These are phyloP conservation scores for Drosophila emarginata DNA, from an alignment of 2,888 invertebrate genomes.

Conservation along the genomic window DNA sequence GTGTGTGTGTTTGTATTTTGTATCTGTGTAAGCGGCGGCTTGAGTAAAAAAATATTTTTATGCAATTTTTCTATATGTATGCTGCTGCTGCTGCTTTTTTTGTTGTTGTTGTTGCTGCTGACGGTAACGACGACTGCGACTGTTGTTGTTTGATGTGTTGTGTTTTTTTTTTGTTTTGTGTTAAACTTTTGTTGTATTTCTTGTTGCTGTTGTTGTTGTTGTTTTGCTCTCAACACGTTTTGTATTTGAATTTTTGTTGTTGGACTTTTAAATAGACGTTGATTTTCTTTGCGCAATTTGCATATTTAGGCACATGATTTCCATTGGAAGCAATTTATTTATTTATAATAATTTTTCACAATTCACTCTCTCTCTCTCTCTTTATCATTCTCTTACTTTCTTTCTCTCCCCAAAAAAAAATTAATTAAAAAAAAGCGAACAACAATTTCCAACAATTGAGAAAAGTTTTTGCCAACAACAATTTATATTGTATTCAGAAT, in stretches of 20 bases:
- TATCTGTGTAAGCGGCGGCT: conserved; percentile 47
- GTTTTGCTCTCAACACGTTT: conserved; percentile 71
- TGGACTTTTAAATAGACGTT: conserved; percentile 74
- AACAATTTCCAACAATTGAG: conserved; percentile 3
- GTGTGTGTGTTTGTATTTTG: conserved; percentile 42
- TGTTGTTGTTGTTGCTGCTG: conserved; percentile 33
- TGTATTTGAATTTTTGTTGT: conserved; percentile 71
- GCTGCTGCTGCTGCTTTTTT: conserved; percentile 54
- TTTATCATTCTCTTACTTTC: conserved; percentile 2
- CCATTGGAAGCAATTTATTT: conserved; percentile 72
- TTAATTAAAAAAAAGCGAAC: not conserved
- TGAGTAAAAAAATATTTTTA: conserved; percentile 71
- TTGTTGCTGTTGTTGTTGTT: conserved; percentile 53
- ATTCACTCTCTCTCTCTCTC: conserved; percentile 34
- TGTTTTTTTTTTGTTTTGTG: conserved; percentile 26
- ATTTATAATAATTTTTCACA: conserved; percentile 66
- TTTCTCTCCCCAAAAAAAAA: conserved; percentile 9
- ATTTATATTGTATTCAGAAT: conserved; percentile 1
- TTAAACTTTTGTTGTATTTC: conserved; percentile 27
- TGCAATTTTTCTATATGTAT: conserved; percentile 74
- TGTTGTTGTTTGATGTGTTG: conserved; percentile 34
- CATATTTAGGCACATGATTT: conserved; percentile 79
- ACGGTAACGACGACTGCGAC: conserved; percentile 22
- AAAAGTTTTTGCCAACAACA: not conserved
- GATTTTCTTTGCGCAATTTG: conserved; percentile 77